phyloP scores from a whole-genome alignment of 1,140 invertebrate genomes.

The Achatina immaculata region DNA sequence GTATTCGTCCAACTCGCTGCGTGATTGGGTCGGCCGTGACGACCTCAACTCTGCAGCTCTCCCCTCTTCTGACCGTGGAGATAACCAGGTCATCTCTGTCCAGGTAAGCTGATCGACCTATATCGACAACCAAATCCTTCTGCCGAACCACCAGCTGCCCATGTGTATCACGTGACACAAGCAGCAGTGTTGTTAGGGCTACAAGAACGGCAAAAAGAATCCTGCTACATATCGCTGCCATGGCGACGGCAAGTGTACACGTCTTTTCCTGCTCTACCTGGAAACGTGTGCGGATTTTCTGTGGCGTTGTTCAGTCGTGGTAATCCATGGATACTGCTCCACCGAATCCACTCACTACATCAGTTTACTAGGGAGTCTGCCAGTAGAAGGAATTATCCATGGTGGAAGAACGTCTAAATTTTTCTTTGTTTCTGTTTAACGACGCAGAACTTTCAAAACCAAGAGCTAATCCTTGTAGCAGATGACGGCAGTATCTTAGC shows the following conservation, averaged over 20 bases:
- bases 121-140: conserved; percentile 58
- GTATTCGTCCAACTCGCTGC: conserved; percentile 59
- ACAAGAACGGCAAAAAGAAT: neutral
- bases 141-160: conserved; percentile 50
- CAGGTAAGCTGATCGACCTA: conserved; percentile 62
- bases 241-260: neutral
- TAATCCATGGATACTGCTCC: neutral
- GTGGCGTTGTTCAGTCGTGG: neutral
- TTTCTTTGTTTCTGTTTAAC: neutral
- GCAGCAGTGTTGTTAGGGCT: conserved; percentile 11
- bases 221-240: neutral
- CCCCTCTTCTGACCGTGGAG: conserved; percentile 42
- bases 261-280: neutral
- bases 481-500: no score
- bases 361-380: neutral
- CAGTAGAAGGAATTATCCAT: neutral
- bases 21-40: conserved; percentile 64
- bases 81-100: conserved; percentile 59
- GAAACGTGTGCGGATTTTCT: neutral
- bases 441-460: no score
- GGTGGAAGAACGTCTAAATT: neutral
- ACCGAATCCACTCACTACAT: neutral
- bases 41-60: conserved; percentile 62
- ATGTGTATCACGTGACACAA: neutral
- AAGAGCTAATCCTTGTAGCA: no score